A percentile compares a stretch with the other conserved stretches of the same genome.
phyloP scores from a whole-genome alignment of 2,888 invertebrate genomes.

The Leptopilina drosophilae region DNA sequence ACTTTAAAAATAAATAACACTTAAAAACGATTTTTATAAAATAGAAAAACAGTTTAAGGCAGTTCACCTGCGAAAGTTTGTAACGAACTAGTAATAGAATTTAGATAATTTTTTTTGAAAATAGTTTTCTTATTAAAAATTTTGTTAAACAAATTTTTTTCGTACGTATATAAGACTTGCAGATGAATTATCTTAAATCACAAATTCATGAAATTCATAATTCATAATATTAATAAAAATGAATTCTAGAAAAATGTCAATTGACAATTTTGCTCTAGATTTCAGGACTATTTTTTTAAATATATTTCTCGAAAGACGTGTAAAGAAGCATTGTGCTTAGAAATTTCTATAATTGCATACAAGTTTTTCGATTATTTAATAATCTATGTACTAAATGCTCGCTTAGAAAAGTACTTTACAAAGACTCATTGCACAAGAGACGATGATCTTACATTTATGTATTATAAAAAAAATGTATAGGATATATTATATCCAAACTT shows the following conservation, averaged over 20 bases:
- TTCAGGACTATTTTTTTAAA: not conserved
- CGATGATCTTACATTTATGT: conserved; percentile 20
- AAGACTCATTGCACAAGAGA: conserved; percentile 36
- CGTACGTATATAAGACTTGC: too few species aligned
- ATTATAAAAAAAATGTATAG: conserved; percentile 7
- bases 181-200: not conserved
- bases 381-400: conserved; percentile 9
- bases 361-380: conserved; percentile 19
- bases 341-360: conserved; percentile 29
- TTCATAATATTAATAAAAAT: too few species aligned
- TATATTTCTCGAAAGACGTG: conserved; percentile 7
- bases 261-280: conserved; percentile 24
- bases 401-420: conserved; percentile 34
- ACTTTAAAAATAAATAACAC: not conserved
- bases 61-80: too few species aligned
- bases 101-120: too few species aligned
- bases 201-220: not conserved
- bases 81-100: too few species aligned
- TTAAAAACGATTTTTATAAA: conserved; percentile 14
- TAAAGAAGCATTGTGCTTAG: conserved; percentile 22
- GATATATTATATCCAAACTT: conserved; percentile 37
- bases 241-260: conserved; percentile 11
- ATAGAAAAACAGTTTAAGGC: conserved; percentile 4
- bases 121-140: too few species aligned
- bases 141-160: too few species aligned